Evolutionary conservation across 2,797 vertebrate species (phyloP), one percentile per base, ranked within the genome.

Genomic region (Acanthopagrus latus): DNA sequence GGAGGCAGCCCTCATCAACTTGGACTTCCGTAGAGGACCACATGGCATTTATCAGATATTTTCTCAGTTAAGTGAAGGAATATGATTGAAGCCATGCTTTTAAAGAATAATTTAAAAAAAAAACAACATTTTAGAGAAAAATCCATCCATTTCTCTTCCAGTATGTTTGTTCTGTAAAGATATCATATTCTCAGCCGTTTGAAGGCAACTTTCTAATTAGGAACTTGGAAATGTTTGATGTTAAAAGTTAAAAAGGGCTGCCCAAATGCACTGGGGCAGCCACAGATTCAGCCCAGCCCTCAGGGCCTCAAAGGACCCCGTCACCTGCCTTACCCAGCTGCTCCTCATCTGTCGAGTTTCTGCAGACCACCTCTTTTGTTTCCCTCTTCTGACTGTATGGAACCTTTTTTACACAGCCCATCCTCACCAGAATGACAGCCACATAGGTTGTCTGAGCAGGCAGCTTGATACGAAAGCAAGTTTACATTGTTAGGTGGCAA

Each of bases 221-320:
- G 13, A 27, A 60, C 17, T 41, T 76, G 18, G 44, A 81, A 48
- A 23, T 55, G 27, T 78, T 71, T 78, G 83, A 73, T 73, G 58
- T 76, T 23, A 21, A 18, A 29, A 48, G 54, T 33, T 59, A 25
- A 81, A 63, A 51, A 64, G 12, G 55, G 23, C 6, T 41, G 41
- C 16, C 14, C 55, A 16, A 16, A 20, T 62, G 25, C 50, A 27
- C 29, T 47, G 55, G 23, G 20, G 1, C 10, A 38, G 23, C n/a
- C 56, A 65, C 46, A n/a, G 50, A 62, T 16, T 78, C 38, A 66
- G 64, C 43, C 18, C 50, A 81, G 57, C 73, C 50, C 54, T 69
- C 25, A 27, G 4, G 18, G 38, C 41, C 47, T 73, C 21, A 0
- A 66, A 76, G 55, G 54, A 76, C 10, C 51, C 20, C 5, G 27